Base-by-base conservation (phyloP, 2,888 invertebrate genomes). In the Ferrisia virgata region DNA sequence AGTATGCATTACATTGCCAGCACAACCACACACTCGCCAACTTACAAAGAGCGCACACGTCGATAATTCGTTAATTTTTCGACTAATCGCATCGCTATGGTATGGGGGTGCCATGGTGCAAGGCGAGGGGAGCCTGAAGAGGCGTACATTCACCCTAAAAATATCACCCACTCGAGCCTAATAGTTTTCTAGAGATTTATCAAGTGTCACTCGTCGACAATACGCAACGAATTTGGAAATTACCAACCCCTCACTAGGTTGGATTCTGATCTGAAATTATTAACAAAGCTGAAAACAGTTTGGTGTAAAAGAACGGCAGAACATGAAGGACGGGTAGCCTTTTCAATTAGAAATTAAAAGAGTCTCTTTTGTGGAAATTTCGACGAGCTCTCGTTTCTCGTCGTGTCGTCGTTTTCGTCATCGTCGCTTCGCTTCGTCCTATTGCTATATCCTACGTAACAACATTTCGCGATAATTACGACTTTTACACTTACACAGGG, bases 291-390 rank as follows among this genome's bases (percentile, higher is more conserved):
- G 47, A 5, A 64, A 64, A 64, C 25, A 13, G 13, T 64, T 64
- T 13, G 58, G 58, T 5, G 39, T 39, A 39, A 39, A 39, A 39
- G n/a, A n/a, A n/a, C n/a, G n/a, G n/a, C n/a, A n/a, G n/a, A n/a
- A n/a, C 1, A 18, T 1, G n/a, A 47, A n/a, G 47, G 47, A 18
- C 0, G 53, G 4, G 58, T n/a, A 28, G 58, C 13, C 58, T 25
- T 64, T 64, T 64, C 58, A 64, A 64, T 64, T 64, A 64, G 58
- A 64, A 64, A 64, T 64, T 64, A 64, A 64, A 64, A 64, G 58
- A 64, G 58, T 64, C 58, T 64, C 58, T 64, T 64, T 64, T 64
- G 58, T 64, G 28, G 22, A 64, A 64, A 64, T 64, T 64, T 64
- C 28, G 58, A 64, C 58, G 58, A 64, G 58, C 58, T 64, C 58